Base-by-base conservation (phyloP, 2,113 vertebrate genomes). In the Mustela lutreola region DNA sequence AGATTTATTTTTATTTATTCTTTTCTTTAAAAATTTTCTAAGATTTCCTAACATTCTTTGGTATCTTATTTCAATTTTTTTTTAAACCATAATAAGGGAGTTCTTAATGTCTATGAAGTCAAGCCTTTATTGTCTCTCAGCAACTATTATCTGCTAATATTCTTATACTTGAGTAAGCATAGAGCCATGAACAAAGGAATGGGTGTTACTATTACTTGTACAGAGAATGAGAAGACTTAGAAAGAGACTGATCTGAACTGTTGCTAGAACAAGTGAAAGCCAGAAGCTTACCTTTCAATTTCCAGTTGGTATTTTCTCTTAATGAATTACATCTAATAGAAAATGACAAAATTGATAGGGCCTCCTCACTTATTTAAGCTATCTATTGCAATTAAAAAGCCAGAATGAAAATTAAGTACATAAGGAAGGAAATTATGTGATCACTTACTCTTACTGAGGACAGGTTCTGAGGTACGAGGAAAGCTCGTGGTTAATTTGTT, bases 401-500 rank as follows among this genome's bases (percentile, higher is more conserved):
- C 53, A 58, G 16, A 33, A 80, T 39, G 14, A 48, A 83, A 94
- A 70, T 4, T 19, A 76, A 90, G 21, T 39, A 60, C 5, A 89
- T 50, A 96, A 90, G 36, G 26, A 89, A 88, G 26, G 28, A 95
- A 95, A 70, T 70, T 7, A 75, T 24, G 33, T 26, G 21, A 81
- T 89, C 26, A 98, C 98, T 97, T 97, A 98, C 96, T 92, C 1
- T 98, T 96, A 89, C 70, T 95, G 89, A 94, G 71, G 86, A 95
- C 5, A 65, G 90, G 84, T 95, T 96, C 92, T 96, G 96, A 92
- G 21, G 76, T 81, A 60, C 6, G 50, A 95, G 48, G 71, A 96
- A 98, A 87, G 53, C n/a, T 97, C 96, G 89, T 48, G 91, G 87
- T 89, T 92, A 97, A 95, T 88, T 60, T 78, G 85, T 36, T 89